phyloP scores from a whole-genome alignment of 35 echinoderm and acorn worm species.

The Heliocidaris tuberculata region DNA sequence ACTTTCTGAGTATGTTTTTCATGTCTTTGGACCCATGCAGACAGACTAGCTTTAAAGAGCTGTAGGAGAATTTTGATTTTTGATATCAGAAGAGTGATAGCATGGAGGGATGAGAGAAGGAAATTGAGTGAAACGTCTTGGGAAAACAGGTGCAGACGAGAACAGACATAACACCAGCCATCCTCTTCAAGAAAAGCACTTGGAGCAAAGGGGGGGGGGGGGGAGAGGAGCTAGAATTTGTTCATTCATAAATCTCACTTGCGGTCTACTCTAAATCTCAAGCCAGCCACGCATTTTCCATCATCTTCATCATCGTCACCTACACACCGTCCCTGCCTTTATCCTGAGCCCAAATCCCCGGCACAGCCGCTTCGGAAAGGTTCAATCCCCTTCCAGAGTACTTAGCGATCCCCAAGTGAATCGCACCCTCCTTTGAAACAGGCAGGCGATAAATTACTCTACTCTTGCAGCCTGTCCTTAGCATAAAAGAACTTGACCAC shows the following conservation, averaged over 20 bases:
- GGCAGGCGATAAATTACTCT: neutral
- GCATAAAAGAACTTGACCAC: neutral
- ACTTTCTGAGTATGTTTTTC: neutral
- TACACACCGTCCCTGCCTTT: neutral
- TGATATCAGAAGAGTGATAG: neutral
- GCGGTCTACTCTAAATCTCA: neutral
- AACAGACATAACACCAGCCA: neutral
- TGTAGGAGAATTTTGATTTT: neutral
- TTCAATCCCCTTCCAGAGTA: neutral
- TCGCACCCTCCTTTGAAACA: neutral
- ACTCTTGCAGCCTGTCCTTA: neutral
- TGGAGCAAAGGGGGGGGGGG: neutral
- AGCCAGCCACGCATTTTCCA: neutral
- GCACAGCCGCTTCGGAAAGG: neutral
- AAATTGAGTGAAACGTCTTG: slow-evolving; percentile 29
- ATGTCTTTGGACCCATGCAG: neutral
- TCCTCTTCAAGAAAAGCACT: neutral
- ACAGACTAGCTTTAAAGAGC: neutral
- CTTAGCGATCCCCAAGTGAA: neutral
- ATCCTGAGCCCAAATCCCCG: neutral
- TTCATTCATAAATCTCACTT: slow-evolving; percentile 31
- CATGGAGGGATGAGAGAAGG: slow-evolving; percentile 9
- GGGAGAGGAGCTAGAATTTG: neutral
- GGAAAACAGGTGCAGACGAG: slow-evolving; percentile 32
- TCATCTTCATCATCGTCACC: slow-evolving; percentile 3